A percentile compares a stretch with the other conserved stretches of the same genome.
These are phyloP conservation scores for Drosophila tsacasi DNA, from an alignment of 1,140 invertebrate species.

Conservation along the genomic window DNA sequence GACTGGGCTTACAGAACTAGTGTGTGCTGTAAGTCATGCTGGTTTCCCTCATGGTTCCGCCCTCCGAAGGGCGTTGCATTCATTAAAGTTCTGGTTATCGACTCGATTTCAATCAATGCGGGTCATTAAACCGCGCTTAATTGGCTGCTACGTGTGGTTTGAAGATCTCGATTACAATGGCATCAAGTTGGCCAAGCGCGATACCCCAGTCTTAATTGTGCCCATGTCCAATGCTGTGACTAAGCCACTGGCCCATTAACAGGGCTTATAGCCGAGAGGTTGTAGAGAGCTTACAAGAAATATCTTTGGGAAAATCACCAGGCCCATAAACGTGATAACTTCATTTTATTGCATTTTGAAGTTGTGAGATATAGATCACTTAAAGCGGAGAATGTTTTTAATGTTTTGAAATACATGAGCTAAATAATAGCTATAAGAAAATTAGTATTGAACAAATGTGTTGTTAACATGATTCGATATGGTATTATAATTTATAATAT, in stretches of 20 bases:
- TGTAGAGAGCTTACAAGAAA: not conserved
- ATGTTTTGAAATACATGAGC: not conserved
- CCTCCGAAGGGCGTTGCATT: slow-evolving; percentile 58
- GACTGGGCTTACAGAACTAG: slow-evolving; percentile 46
- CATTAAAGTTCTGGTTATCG: slow-evolving; percentile 56
- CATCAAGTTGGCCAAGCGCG: slow-evolving; percentile 41
- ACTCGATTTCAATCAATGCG: slow-evolving; percentile 21
- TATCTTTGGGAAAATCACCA: slow-evolving; percentile 20
- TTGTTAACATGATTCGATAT: not conserved
- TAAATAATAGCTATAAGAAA: not conserved
- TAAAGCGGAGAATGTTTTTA: not conserved
- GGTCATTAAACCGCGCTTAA: slow-evolving; percentile 52
- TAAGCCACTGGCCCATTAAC: slow-evolving; percentile 53
- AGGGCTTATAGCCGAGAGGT: slow-evolving; percentile 10
- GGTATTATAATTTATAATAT: not conserved
- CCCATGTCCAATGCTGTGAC: slow-evolving; percentile 12
- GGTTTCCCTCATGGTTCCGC: slow-evolving; percentile 25
- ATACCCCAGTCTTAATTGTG: slow-evolving; percentile 30
- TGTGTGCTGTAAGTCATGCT: slow-evolving; percentile 18
- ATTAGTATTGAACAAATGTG: not conserved
- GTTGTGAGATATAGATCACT: slow-evolving; percentile 3
- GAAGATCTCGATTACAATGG: slow-evolving; percentile 46
- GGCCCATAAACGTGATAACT: slow-evolving; percentile 15
- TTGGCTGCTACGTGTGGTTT: slow-evolving; percentile 29
- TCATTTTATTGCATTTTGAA: slow-evolving; percentile 1